Evolutionary conservation across 1,140 invertebrate genomes (phyloP), one percentile per base, ranked within the genome.

Genomic region (Heliconius himera): DNA sequence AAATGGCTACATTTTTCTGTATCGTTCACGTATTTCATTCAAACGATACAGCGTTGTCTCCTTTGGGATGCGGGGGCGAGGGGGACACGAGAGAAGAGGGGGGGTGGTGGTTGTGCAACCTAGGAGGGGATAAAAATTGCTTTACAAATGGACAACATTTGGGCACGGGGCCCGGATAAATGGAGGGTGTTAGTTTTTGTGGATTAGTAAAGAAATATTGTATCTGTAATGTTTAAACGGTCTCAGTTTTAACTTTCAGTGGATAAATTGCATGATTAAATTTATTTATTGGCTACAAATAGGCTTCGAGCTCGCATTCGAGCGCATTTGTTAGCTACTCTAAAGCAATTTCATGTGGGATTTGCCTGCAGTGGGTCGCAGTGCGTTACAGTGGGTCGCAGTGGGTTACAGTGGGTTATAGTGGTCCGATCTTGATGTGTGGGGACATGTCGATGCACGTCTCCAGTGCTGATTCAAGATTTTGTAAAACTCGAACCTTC

Each of bases 61-160:
- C 54, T 78, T 36, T 13, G 22, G 77, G 77, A 76, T 54, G 26
- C n/a, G 20, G 56, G 6, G 72, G 54, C 22, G 38, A 3, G 56
- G 9, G 71, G 33, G 13, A 13, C n/a, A 22, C 1, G 22, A 26
- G 1, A 16, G 56, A 11, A 9, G 22, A 11, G 26, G 60, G 22
- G 26, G n/a, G 41, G 20, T 70, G 38, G 26, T 2, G 18, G 72
- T 20, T 16, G n/a, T 38, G 33, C 29, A 38, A 8, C 9, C 16
- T 46, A 71, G 51, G 36, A 38, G 77, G 72, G 46, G 77, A 79
- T 79, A 79, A 79, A 79, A 74, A 79, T 79, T 79, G 77, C 77
- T 79, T 74, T 79, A 79, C 77, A 79, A 79, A 79, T 79, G 77
- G 73, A 79, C 73, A 79, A 79, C 77, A 79, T 79, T 79, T 75